Base-by-base conservation (phyloP, 2,888 invertebrate genomes). In the Nezara viridula region DNA sequence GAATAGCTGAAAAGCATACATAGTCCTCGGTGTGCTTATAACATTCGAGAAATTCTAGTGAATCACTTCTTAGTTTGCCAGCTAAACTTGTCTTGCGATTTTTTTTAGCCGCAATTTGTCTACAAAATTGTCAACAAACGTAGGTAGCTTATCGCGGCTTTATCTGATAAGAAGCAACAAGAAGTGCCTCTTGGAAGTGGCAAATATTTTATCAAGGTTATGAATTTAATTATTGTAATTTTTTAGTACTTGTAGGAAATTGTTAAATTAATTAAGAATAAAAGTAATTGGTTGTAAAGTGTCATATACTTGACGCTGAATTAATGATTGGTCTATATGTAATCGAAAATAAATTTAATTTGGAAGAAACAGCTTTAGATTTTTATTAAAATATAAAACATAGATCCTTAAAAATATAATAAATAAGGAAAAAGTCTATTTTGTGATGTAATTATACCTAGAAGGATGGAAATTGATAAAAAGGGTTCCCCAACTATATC, bases 141-240 rank as follows among this genome's bases (percentile, higher is more conserved):
- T 40, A 81, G 81, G 4, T 24, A 81, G 81, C 44, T 81, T 81
- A 81, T 81, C 81, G 2, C 24, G 40, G 81, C n/a, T 81, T 81
- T 81, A 81, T 81, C 81, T 81, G 81, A 81, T 81, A 81, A 81
- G 44, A 81, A 44, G n/a, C 24, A 2, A n/a, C 16, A 44, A 81
- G 81, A 81, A 81, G 81, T n/a, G 21, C 7, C 81, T n/a, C 44
- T 81, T 47, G 40, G 24, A 14, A 81, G 81, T 47, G 44, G 81
- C 81, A 44, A 47, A 73, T 44, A 40, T 81, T 81, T n/a, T n/a
- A 81, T 24, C 81, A 81, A 81, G 81, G 81, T 44, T 81, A 81
- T 40, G 44, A 81, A 44, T 24, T 81, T 44, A 44, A 73, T 73
- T 7, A 37, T 37, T 27, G 19, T 73, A 21, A 73, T 21, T 32